Conservation (phyloP, 2,113 vertebrate species). For the Gadus macrocephalus region DNA sequence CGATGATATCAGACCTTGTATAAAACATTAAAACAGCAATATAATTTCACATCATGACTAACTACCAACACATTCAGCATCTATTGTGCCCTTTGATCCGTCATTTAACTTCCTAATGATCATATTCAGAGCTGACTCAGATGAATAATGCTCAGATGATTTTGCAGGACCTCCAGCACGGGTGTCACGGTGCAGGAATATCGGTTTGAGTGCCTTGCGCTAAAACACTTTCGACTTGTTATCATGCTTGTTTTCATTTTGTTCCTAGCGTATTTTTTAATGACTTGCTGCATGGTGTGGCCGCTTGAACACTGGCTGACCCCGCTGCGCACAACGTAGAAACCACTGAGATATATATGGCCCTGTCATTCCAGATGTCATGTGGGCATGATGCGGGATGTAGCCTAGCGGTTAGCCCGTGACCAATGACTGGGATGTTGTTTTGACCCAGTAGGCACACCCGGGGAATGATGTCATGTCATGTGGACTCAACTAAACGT, state of each 20-base stretch:
- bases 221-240: too few species aligned
- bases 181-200: background rate
- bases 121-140: too few species aligned
- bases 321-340: conserved; percentile 36
- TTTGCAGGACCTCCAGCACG: background rate
- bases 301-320: conserved; percentile 10
- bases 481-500: background rate
- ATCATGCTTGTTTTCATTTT: too few species aligned
- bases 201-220: too few species aligned
- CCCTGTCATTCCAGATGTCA: conserved; percentile 47
- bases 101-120: too few species aligned
- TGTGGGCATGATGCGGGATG: conserved; percentile 40
- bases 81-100: too few species aligned
- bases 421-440: conserved; percentile 28
- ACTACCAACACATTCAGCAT: too few species aligned
- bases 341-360: conserved; percentile 67
- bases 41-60: too few species aligned
- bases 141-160: background rate
- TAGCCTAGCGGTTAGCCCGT: conserved; percentile 36
- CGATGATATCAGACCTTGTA: too few species aligned
- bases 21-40: too few species aligned
- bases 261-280: background rate
- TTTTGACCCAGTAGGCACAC: too few species aligned
- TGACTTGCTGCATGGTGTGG: background rate
- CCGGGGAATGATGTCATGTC: background rate